Percentiles rank a stretch among this genome's conserved stretches.
Conservation (phyloP, 2,797 vertebrate genomes). For the Gobionotothen gibberifrons region DNA sequence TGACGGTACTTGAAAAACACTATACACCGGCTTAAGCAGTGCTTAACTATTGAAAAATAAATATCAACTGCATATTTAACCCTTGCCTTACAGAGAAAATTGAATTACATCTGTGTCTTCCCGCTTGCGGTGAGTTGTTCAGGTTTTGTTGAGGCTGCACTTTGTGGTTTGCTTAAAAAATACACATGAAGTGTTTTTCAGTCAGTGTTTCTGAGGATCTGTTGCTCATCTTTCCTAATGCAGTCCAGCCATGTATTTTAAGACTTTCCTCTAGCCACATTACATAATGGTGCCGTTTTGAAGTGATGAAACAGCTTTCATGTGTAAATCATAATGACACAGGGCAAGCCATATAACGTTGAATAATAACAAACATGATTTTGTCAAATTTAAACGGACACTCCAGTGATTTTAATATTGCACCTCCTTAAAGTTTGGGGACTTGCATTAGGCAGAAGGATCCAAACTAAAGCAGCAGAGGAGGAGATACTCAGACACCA, state of each 20-base stretch:
- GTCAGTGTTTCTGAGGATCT: neutral
- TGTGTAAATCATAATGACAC: neutral
- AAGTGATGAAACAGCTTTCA: neutral
- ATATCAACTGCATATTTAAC: conserved; percentile 37
- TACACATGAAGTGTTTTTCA: conserved; percentile 2
- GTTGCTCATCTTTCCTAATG: neutral
- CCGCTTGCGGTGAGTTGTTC: neutral
- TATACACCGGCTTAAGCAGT: neutral
- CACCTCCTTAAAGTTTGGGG: neutral
- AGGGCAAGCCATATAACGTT: neutral
- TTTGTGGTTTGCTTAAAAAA: neutral
- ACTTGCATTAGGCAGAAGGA: neutral
- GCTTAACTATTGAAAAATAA: conserved; percentile 9
- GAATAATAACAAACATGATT: neutral
- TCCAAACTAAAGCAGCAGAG: neutral
- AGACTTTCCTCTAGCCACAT: neutral
- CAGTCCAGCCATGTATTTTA: neutral
- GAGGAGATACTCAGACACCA: neutral
- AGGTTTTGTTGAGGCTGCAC: conserved; percentile 5
- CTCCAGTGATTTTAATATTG: neutral
- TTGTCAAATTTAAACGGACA: neutral
- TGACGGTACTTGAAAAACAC: conserved; percentile 37
- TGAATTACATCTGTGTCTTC: neutral
- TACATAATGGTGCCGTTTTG: neutral
- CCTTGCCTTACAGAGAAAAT: conserved; percentile 13